Base-by-base conservation (phyloP, 1,140 invertebrate genomes). In the Lasaia peninsularis region DNA sequence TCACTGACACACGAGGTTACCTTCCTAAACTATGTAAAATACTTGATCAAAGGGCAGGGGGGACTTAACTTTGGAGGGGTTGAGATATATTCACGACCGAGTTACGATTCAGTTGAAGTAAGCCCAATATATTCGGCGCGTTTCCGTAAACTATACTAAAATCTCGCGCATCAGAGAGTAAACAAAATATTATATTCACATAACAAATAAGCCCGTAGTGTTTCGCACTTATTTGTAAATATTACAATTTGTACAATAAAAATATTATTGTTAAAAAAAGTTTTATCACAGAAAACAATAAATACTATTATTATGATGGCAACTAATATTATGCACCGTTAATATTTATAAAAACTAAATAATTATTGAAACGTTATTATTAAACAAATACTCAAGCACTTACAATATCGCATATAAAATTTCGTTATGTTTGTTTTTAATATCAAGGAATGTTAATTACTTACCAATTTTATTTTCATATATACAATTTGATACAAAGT, bases 281-380 rank as follows among this genome's bases (percentile, higher is more conserved):
- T 60, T 65, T 79, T 85, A 85, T 85, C 81, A 85, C 81, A 85
- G 81, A 81, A 84, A 79, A 78, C 61, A 81, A 83, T 79, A 80
- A 86, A 86, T 78, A 80, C 77, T 69, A 80, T 69, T 68, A 77
- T 73, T 69, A 79, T 73, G 70, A 84, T 83, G 80, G 83, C 81
- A 80, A 77, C 78, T 79, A 59, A 70, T 58, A 70, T 67, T 73
- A 80, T 72, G 80, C 77, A 80, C 83, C 79, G 67, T 52, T 60
- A 67, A 60, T 53, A 35, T 58, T 34, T 60, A 62, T 62, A 57
- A 40, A 69, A 61, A 54, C 44, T 56, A 54, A 54, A 55, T 55
- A 55, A 35, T 55, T 16, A 52, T 52, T 52, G 16, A 44, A 52
- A 32, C 50, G 14, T 52, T 33, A 52, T 40, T 24, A 5, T 44